Evolutionary conservation across 1,140 invertebrate genomes (phyloP).

Genomic region (Drosophila ogumai): DNA sequence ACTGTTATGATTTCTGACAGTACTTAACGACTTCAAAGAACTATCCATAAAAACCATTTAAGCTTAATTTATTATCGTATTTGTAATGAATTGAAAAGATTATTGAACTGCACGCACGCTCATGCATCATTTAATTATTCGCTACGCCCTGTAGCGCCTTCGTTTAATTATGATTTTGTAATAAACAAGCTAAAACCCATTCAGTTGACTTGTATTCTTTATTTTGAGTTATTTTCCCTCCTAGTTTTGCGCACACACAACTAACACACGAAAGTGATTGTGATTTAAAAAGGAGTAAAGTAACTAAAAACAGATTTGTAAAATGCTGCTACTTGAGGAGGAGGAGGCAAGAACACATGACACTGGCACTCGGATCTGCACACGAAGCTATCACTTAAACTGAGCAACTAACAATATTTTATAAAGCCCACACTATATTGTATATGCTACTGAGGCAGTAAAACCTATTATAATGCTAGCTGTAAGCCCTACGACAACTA

Average conservation of each 20-base stretch:
- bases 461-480: slow-evolving; percentile 65
- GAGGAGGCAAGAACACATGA: neutral
- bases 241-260: slow-evolving; percentile 57
- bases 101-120: slow-evolving; percentile 35
- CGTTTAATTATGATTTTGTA: slow-evolving; percentile 65
- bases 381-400: slow-evolving; percentile 41
- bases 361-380: slow-evolving; percentile 30
- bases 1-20: slow-evolving; percentile 59
- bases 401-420: slow-evolving; percentile 64
- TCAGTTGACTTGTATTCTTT: slow-evolving; percentile 18
- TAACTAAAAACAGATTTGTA: slow-evolving; percentile 70
- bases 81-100: slow-evolving; percentile 45
- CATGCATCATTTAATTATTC: slow-evolving; percentile 50
- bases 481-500: slow-evolving; percentile 64
- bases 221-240: slow-evolving; percentile 9
- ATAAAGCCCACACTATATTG: slow-evolving; percentile 61
- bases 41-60: slow-evolving; percentile 54
- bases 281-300: slow-evolving; percentile 72
- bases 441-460: slow-evolving; percentile 72
- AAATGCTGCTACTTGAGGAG: slow-evolving; percentile 51
- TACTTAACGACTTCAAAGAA: slow-evolving; percentile 61
- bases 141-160: slow-evolving; percentile 37
- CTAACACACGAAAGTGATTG: slow-evolving; percentile 76
- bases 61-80: slow-evolving; percentile 71
- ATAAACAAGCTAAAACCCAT: slow-evolving; percentile 49